Conservation (phyloP, 2,113 vertebrate genomes). For the Catharus minimus region DNA sequence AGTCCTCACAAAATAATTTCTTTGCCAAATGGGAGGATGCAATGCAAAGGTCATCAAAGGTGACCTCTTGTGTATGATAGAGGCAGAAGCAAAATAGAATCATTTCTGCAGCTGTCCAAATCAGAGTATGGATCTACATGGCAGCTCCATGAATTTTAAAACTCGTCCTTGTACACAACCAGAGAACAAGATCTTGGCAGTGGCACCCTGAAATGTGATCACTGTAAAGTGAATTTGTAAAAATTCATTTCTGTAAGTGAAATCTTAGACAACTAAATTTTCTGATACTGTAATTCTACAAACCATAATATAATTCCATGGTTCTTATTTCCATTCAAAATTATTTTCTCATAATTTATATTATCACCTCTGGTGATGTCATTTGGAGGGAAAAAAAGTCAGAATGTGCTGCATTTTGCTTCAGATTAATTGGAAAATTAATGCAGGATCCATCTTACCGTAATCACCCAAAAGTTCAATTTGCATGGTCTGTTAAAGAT, state of each 20-base stretch:
- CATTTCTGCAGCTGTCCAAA: background rate
- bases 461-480: background rate
- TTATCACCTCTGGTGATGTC: background rate
- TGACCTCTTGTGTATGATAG: background rate
- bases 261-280: background rate
- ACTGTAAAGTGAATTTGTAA: background rate
- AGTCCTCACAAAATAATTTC: background rate
- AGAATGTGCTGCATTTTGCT: background rate
- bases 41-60: background rate
- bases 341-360: background rate
- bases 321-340: background rate
- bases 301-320: background rate
- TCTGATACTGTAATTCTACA: background rate
- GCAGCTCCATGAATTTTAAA: background rate
- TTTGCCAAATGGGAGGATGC: background rate
- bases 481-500: background rate
- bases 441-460: background rate
- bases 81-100: background rate
- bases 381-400: background rate
- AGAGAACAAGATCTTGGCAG: background rate
- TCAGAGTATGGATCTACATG: background rate
- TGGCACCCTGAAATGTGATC: background rate
- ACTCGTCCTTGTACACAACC: background rate
- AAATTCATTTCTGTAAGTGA: background rate
- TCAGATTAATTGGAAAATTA: background rate